Conservation (phyloP, 2,113 vertebrate species). For the Alces alces region DNA sequence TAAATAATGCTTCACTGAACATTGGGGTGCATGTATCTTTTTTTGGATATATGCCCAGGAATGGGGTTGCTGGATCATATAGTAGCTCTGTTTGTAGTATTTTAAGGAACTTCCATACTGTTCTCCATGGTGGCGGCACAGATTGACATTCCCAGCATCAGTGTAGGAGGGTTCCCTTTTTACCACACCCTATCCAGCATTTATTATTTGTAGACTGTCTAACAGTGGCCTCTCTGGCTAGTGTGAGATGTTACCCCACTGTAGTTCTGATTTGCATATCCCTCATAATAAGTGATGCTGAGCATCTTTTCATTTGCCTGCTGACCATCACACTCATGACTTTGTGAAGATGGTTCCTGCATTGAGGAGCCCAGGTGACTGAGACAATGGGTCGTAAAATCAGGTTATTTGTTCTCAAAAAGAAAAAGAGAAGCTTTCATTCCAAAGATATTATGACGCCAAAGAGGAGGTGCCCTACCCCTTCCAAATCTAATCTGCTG, state of each 20-base stretch:
- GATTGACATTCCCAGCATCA: background rate
- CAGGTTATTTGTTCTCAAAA: background rate
- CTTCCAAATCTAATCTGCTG: no score
- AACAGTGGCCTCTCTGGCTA: background rate
- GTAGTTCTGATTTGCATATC: background rate
- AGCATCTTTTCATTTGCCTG: background rate
- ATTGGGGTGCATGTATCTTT: no score
- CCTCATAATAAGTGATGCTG: background rate
- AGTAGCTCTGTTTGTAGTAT: no score
- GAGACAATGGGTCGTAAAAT: background rate
- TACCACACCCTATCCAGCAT: background rate
- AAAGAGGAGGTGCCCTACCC: fast-evolving
- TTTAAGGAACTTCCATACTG: no score
- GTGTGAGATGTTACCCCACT: background rate
- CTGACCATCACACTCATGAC: background rate
- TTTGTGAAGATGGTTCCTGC: background rate
- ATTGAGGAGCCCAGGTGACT: no score
- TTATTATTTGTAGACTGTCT: background rate
- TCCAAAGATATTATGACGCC: background rate
- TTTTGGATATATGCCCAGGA: no score
- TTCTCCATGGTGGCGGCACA: background rate
- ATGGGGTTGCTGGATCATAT: no score
- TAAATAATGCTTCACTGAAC: no score
- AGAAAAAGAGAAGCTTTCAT: background rate
- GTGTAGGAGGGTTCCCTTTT: background rate